These are phyloP conservation scores for Dicyrtomina minuta DNA, from an alignment of 2,888 invertebrate species.

Conservation along the genomic window DNA sequence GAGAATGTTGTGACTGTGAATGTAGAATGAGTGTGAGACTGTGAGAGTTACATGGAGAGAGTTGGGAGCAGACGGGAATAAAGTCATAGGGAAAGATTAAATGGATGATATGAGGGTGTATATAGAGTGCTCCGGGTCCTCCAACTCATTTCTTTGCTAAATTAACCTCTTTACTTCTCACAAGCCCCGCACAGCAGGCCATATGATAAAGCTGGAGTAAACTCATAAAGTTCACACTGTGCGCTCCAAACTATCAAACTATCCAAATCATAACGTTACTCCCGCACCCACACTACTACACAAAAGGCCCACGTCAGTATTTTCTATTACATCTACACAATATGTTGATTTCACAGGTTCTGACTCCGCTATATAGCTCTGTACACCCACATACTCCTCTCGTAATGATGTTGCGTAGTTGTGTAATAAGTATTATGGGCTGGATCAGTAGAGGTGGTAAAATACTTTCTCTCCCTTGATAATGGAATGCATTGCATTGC, in stretches of 20 bases:
- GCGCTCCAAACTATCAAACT: not conserved
- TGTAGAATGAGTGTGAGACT: not conserved
- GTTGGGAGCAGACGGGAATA: not conserved
- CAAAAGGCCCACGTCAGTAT: not conserved
- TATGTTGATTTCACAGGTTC: not conserved
- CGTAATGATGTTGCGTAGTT: no score
- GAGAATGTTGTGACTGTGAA: not conserved
- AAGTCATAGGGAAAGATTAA: not conserved
- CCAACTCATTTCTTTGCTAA: slow-evolving; percentile 12
- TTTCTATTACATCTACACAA: not conserved
- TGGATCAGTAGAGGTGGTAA: no score
- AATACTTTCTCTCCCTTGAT: no score
- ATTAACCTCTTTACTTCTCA: not conserved
- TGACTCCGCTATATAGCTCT: not conserved
- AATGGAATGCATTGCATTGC: no score
- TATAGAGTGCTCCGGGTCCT: no score
- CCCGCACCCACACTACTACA: no score
- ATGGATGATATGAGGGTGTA: slow-evolving; percentile 2
- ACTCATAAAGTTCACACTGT: slow-evolving; percentile 14
- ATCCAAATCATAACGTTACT: no score
- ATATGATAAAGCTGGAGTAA: not conserved
- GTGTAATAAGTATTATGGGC: no score
- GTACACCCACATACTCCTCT: not conserved
- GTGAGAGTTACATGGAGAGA: not conserved
- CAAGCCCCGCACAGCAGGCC: not conserved